phyloP scores from a whole-genome alignment of 2,797 vertebrate species.

The Acanthornis magna region DNA sequence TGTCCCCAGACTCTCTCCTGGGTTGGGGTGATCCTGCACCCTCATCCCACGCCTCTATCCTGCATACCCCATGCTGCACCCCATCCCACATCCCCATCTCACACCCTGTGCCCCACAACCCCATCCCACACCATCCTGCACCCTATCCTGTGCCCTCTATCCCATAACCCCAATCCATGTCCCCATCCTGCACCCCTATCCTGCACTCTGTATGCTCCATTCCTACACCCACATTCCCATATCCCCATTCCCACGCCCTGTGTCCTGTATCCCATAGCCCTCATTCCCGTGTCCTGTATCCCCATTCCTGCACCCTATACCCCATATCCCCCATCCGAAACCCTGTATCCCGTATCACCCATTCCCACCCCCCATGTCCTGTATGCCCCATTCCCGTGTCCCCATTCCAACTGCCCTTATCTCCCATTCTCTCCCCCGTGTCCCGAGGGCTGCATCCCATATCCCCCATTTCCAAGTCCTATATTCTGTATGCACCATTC shows the following conservation, averaged over 20 bases:
- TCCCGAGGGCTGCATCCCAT: not conserved
- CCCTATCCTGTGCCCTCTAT: not conserved
- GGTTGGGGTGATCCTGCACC: not conserved
- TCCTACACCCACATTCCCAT: no score
- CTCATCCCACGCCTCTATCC: not conserved
- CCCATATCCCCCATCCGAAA: not conserved
- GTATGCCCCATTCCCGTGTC: not conserved
- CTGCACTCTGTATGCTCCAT: not conserved
- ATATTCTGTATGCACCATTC: no score
- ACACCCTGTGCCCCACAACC: no score
- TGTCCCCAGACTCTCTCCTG: not conserved
- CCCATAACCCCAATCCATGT: no score
- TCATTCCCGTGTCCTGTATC: not conserved
- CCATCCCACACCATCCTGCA: not conserved
- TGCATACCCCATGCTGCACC: no score
- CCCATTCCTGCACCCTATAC: no score
- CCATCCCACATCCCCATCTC: not conserved
- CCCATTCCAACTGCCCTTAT: no score
- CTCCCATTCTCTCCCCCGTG: not conserved
- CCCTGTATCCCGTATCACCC: not conserved
- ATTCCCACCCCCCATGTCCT: no score
- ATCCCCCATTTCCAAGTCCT: fast-evolving
- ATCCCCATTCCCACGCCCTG: no score
- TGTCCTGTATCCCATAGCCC: not conserved
- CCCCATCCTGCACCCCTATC: no score